Percentiles rank a stretch among this genome's conserved stretches.
Evolutionary conservation across 1,140 invertebrate genomes (phyloP).

Genomic region (Drosophila pachea): DNA sequence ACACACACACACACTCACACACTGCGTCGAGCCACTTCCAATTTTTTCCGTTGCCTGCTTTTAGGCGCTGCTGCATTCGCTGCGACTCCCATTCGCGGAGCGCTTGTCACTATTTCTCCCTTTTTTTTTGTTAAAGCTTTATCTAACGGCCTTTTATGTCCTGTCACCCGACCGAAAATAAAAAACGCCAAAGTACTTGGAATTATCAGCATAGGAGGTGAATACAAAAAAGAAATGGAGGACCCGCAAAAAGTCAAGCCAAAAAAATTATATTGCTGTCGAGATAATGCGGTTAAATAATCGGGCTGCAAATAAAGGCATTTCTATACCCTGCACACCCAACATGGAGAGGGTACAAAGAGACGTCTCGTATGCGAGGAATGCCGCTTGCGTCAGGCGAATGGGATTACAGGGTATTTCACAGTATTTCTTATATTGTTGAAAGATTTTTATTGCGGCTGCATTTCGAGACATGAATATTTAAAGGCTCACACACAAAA

Average conservation of each 20-base stretch:
- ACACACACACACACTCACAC: neutral
- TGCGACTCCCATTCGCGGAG: slow-evolving; percentile 44
- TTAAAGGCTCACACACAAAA: slow-evolving; percentile 55
- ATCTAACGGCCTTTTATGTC: slow-evolving; percentile 61
- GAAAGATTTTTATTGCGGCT: slow-evolving; percentile 22
- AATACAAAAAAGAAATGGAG: slow-evolving; percentile 21
- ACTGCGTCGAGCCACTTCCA: neutral
- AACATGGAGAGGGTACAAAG: neutral
- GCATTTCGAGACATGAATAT: slow-evolving; percentile 67
- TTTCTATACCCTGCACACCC: slow-evolving; percentile 1
- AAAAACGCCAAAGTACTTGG: slow-evolving; percentile 55
- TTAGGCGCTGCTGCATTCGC: slow-evolving; percentile 22
- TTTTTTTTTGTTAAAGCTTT: slow-evolving; percentile 23
- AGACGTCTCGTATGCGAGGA: no score
- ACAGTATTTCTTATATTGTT: neutral
- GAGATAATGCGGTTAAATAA: slow-evolving; percentile 73
- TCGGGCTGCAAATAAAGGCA: slow-evolving; percentile 45
- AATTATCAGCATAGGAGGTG: slow-evolving; percentile 43
- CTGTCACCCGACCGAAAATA: slow-evolving; percentile 7
- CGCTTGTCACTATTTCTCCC: slow-evolving; percentile 30
- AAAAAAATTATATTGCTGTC: slow-evolving; percentile 43
- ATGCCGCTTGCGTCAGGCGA: no score
- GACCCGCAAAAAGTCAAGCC: neutral
- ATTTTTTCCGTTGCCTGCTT: slow-evolving; percentile 36
- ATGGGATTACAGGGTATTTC: neutral